Conservation (phyloP, 2,797 vertebrate genomes). For the Sarcoramphus papa region DNA sequence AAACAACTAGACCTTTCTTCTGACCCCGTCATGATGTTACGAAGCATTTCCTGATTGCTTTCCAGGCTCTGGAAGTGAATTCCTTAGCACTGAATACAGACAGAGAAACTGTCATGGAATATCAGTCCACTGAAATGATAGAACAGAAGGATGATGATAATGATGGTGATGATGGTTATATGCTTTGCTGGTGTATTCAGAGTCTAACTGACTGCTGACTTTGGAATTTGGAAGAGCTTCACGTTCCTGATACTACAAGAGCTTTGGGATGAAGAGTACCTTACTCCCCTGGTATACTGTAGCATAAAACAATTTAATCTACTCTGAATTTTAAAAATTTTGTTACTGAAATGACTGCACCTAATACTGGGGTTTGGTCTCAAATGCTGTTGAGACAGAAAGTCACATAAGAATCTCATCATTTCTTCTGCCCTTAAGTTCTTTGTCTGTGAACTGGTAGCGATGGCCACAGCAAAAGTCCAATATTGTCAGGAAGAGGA, state of each 20-base stretch:
- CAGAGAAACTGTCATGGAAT: not conserved
- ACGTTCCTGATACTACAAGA: not conserved
- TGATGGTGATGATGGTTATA: not conserved
- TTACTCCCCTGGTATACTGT: not conserved
- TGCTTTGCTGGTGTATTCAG: not conserved
- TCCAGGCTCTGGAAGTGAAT: not conserved
- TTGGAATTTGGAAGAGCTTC: not conserved
- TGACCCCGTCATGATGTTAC: rapidly evolving
- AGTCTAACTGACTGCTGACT: not conserved
- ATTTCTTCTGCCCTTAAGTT: not conserved
- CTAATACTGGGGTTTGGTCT: not conserved
- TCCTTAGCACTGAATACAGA: not conserved
- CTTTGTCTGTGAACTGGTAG: not conserved
- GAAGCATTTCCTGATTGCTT: not conserved
- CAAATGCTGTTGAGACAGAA: not conserved
- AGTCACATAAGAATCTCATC: not conserved
- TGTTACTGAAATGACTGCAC: not conserved
- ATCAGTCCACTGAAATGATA: not conserved
- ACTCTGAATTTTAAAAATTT: not conserved
- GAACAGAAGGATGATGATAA: not conserved
- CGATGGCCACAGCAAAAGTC: not conserved
- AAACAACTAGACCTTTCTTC: not conserved
- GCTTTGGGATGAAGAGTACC: not conserved
- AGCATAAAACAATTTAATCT: not conserved
- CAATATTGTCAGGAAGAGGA: not conserved